phyloP scores from a whole-genome alignment of 30 jellyfish, hydroid and myxozoan genomes.

The Morbakka virulenta region DNA sequence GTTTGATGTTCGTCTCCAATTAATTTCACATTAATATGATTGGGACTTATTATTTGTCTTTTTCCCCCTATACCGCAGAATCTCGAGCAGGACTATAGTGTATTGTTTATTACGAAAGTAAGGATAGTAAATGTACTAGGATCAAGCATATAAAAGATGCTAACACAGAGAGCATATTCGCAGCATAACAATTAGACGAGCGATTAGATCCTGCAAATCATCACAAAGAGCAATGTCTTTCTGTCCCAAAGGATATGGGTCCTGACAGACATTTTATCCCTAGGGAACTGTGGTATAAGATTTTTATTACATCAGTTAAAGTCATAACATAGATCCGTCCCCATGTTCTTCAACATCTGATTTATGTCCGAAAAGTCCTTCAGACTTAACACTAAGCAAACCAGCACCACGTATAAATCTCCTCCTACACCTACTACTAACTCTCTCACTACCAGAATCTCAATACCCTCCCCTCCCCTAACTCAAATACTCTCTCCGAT shows the following conservation, averaged over 20 bases:
- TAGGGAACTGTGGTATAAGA: constrained; percentile 32
- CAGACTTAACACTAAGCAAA: too few species aligned
- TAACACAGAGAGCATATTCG: constrained; percentile 3
- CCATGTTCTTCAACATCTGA: not conserved
- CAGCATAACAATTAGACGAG: constrained; percentile 25
- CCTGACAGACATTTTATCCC: constrained; percentile 10
- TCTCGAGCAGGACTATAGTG: constrained; percentile 22
- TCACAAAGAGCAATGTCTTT: constrained; percentile 33
- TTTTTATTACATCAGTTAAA: constrained; percentile 11
- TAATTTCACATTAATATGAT: not conserved
- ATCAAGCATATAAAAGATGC: constrained; percentile 12
- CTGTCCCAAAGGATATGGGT: constrained; percentile 40
- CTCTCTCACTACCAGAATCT: too few species aligned
- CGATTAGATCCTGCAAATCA: constrained; percentile 21
- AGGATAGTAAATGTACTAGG: not conserved
- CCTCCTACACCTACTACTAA: too few species aligned
- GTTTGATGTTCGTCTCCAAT: not conserved
- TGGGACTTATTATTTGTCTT: not conserved
- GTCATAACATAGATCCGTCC: not conserved
- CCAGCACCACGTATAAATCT: too few species aligned
- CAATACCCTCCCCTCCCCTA: too few species aligned
- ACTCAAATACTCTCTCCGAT: too few species aligned
- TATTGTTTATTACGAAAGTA: constrained; percentile 17
- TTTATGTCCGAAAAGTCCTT: not conserved
- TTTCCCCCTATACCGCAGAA: not conserved